Conservation (phyloP, 2,113 vertebrate genomes). For the Chionomys nivalis region DNA sequence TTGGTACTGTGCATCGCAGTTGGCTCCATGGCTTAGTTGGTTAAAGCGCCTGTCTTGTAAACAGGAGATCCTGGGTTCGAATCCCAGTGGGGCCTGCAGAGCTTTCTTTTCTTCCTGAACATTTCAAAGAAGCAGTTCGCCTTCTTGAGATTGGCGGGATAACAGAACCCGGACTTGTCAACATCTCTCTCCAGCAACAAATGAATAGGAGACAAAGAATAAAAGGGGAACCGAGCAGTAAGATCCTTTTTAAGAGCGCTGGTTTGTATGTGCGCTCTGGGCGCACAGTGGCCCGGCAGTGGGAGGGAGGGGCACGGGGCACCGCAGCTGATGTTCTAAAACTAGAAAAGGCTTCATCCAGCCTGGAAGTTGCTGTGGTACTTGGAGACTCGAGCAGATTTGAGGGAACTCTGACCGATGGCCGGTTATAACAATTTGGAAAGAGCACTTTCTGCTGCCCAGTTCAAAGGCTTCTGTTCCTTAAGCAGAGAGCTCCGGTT, state of each 20-base stretch:
- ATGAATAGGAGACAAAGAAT: not conserved
- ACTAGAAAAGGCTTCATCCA: not conserved
- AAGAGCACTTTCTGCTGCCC: not conserved
- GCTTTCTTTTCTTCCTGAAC: too few species aligned
- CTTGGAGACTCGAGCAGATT: not conserved
- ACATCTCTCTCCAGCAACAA: not conserved
- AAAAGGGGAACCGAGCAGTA: not conserved
- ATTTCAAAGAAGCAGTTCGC: too few species aligned
- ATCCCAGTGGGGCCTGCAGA: not conserved
- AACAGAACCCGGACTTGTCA: not conserved
- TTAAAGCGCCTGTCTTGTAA: conserved; percentile 60
- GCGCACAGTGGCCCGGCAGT: not conserved
- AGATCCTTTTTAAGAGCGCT: not conserved
- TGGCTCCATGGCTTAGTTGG: conserved; percentile 61
- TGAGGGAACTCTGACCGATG: not conserved
- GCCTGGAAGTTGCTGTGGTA: not conserved
- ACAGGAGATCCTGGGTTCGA: conserved; percentile 61
- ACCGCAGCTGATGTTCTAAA: not conserved
- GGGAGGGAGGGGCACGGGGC: not conserved
- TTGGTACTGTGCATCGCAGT: rapidly evolving
- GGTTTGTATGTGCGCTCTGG: not conserved
- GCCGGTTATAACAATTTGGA: not conserved
- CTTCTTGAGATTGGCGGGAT: not conserved
- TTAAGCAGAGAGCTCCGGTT: too few species aligned
- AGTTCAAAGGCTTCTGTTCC: not conserved